phyloP scores from a whole-genome alignment of 2,888 invertebrate genomes.

The Drosophila atripex region DNA sequence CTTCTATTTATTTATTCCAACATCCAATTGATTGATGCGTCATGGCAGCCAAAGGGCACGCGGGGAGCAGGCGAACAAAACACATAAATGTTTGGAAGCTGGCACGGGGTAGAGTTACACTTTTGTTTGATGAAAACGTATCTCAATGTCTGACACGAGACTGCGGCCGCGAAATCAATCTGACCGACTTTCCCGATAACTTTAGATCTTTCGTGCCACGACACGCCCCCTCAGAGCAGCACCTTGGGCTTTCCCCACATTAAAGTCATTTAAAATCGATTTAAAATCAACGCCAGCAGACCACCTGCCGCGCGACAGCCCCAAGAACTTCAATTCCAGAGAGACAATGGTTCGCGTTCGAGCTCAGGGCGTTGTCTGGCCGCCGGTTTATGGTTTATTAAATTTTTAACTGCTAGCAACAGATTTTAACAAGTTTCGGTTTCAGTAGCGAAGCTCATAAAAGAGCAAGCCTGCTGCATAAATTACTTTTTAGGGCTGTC shows the following conservation, averaged over 20 bases:
- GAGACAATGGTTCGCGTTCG: constrained; percentile 6
- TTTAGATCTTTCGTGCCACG: not conserved
- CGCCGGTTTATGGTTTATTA: constrained; percentile 56
- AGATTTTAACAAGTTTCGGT: constrained; percentile 67
- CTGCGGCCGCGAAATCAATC: constrained; percentile 24
- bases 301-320: constrained; percentile 61
- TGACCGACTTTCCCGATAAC: constrained; percentile 5
- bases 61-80: constrained; percentile 12
- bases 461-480: constrained; percentile 31
- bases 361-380: constrained; percentile 55
- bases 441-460: constrained; percentile 61
- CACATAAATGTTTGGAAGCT: constrained; percentile 26
- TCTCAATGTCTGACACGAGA: constrained; percentile 23
- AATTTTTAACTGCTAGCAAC: constrained; percentile 63
- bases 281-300: constrained; percentile 62
- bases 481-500: constrained; percentile 16
- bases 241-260: constrained; percentile 39
- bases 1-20: constrained; percentile 59
- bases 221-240: constrained; percentile 26
- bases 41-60: constrained; percentile 42
- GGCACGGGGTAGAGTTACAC: not conserved
- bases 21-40: constrained; percentile 64
- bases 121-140: constrained; percentile 29
- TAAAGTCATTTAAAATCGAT: constrained; percentile 74
- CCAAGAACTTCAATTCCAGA: constrained; percentile 15